Percentiles rank a stretch among this genome's conserved stretches.
Conservation (phyloP, 2,888 invertebrate genomes). For the Drosophila subsilvestris region DNA sequence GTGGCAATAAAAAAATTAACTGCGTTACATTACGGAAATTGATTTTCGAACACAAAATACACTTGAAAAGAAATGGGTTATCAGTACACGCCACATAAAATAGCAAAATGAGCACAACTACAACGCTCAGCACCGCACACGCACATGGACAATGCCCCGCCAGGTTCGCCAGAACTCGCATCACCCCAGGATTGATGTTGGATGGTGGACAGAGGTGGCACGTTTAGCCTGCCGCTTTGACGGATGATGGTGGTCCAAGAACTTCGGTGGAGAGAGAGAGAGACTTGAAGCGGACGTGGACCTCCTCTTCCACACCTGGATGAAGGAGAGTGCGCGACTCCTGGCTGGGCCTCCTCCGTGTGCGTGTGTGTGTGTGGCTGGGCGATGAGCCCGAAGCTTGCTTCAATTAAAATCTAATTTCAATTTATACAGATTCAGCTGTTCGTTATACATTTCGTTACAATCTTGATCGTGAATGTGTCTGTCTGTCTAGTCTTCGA, state of each 20-base stretch:
- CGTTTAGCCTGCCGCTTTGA: slow-evolving; percentile 43
- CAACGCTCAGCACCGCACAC: slow-evolving; percentile 9
- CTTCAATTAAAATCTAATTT: slow-evolving; percentile 62
- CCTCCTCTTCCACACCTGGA: background rate
- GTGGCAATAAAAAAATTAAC: slow-evolving; percentile 59
- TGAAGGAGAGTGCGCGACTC: background rate
- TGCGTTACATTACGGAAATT: slow-evolving; percentile 40
- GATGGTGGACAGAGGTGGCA: slow-evolving; percentile 18
- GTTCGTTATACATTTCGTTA: slow-evolving; percentile 39
- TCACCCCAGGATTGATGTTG: slow-evolving; percentile 14
- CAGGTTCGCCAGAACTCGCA: slow-evolving; percentile 15
- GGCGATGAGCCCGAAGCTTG: slow-evolving; percentile 40
- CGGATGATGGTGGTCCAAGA: slow-evolving; percentile 45
- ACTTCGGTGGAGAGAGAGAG: slow-evolving; percentile 57
- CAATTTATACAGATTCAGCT: slow-evolving; percentile 44
- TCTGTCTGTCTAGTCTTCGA: slow-evolving; percentile 7
- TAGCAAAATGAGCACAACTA: slow-evolving; percentile 32
- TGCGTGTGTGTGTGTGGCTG: slow-evolving; percentile 15
- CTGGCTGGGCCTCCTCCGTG: background rate
- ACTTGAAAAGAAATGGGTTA: slow-evolving; percentile 46
- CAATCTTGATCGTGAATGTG: slow-evolving; percentile 29
- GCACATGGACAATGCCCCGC: slow-evolving; percentile 7
- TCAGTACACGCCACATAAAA: slow-evolving; percentile 72
- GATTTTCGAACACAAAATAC: slow-evolving; percentile 44
- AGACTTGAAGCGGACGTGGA: slow-evolving; percentile 46